Evolutionary conservation across 2,888 invertebrate genomes (phyloP), one percentile per base, ranked within the genome.

Genomic region (Cephus pulcher): DNA sequence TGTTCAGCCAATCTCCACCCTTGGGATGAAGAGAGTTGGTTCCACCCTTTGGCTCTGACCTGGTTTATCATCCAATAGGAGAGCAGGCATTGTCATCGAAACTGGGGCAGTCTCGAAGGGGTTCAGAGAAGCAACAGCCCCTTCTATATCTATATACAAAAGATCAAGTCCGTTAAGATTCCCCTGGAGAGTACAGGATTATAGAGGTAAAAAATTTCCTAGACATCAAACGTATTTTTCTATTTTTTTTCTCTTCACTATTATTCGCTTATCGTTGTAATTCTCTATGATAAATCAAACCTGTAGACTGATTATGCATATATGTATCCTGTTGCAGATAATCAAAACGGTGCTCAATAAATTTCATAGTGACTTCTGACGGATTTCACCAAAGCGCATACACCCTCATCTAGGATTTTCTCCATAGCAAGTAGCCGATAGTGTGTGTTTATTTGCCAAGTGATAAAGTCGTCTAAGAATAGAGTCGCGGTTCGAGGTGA

Each of bases 41-140:
- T 86, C 88, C 87, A 88, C 88, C 87, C 89, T 87, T 88, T 79
- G 56, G 80, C 79, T 70, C 77, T 85, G 90, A 88, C 90, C 90
- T 82, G 89, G 84, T 89, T 87, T 88, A 85, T 80, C 84, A 83
- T 80, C 89, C 90, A 88, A 88, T 88, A 80, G 81, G 84, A 82
- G 75, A 75, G 32, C 12, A 34, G 33, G 32, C 71, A 33, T 71
- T 34, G 71, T 71, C 71, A 33, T 71, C 33, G 71, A 15, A 71
- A 33, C 34, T 71, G 32, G 71, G 33, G 71, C 71, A 71, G 32
- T 71, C 34, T 71, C 71, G 15, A 71, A 71, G 71, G 71, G 71
- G 71, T 71, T 71, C 32, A 71, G 33, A 34, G 12, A 34, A 71
- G 56, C 56, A 56, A 12, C 71, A 71, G 11, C 71, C 71, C 71